Evolutionary conservation across 1,140 invertebrate genomes (phyloP), one percentile per base, ranked within the genome.

Genomic region (Cephus cinctus): DNA sequence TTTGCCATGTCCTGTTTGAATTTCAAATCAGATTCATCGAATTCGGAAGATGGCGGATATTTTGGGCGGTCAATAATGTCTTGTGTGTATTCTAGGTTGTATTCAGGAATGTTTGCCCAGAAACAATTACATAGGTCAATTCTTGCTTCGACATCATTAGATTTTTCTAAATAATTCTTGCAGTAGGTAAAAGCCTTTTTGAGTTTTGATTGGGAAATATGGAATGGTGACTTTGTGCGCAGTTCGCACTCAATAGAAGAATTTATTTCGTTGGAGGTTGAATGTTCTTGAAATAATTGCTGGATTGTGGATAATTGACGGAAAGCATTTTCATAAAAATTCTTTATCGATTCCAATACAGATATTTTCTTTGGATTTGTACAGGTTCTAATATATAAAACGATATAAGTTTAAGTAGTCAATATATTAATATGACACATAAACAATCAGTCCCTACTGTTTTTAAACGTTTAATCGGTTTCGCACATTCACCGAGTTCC

Each of bases 1-100:
- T 23, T 20, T 16, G 40, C 16, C 12, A 60, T 42, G 1, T 60
- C 55, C 2, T 60, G 46, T 11, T 42, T 47, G 20, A 60, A 60
- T 2, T 57, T 56, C 14, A 47, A 11, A 25, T 60, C 57, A 1
- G 35, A 30, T 8, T 52, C 42, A 16, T 55, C 56, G 19, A 55
- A 56, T 19, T 52, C 35, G 15, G 47, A 42, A 4, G 23, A 21
- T 30, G 25, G 16, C 0, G n/a, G 8, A 8, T 27, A 6, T 15
- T 18, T 41, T n/a, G 39, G 39, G 9, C 39, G 18, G 9, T 21
- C 38, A 8, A 49, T 2, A 12, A 59, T 52, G n/a, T 51, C 32
- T 12, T 27, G 43, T 3, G 23, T 52, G 4, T 46, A 39, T 23
- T 40, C 42, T 1, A 54, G 35, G 14, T 8, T 6, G 16, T 14